phyloP scores from a whole-genome alignment of 2,113 vertebrate species.

The Onychorhynchus coronatus region DNA sequence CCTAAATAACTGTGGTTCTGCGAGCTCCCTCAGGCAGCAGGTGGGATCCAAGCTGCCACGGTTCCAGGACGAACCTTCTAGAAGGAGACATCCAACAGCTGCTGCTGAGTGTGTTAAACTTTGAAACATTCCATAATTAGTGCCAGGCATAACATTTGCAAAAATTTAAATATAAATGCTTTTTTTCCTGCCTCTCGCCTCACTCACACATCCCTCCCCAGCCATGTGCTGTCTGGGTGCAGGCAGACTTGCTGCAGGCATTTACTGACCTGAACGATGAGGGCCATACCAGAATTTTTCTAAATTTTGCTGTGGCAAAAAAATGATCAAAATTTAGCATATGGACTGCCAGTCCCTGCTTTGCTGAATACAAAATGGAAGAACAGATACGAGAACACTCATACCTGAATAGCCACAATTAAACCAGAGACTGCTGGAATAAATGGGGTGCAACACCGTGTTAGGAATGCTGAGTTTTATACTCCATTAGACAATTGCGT shows the following conservation, averaged over 20 bases:
- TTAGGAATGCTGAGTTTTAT: neutral
- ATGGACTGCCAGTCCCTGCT: neutral
- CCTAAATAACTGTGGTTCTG: no score
- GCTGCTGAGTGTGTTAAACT: neutral
- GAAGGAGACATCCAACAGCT: neutral
- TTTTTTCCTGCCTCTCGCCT: neutral
- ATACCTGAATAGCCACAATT: neutral
- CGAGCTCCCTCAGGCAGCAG: neutral
- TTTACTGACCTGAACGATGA: fast-evolving
- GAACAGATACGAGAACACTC: neutral
- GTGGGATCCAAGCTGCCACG: neutral
- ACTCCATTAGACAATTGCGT: neutral
- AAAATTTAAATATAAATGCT: neutral
- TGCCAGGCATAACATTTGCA: neutral
- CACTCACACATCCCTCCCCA: fast-evolving
- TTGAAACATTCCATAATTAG: neutral
- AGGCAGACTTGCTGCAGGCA: neutral
- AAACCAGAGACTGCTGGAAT: neutral
- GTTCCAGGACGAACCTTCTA: neutral
- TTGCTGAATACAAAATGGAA: neutral
- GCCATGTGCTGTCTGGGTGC: fast-evolving
- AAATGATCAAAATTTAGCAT: neutral
- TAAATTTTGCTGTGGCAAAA: neutral
- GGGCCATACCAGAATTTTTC: fast-evolving
- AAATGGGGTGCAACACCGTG: neutral